Evolutionary conservation across 2,113 vertebrate species (phyloP).

Genomic region (Hucho hucho): DNA sequence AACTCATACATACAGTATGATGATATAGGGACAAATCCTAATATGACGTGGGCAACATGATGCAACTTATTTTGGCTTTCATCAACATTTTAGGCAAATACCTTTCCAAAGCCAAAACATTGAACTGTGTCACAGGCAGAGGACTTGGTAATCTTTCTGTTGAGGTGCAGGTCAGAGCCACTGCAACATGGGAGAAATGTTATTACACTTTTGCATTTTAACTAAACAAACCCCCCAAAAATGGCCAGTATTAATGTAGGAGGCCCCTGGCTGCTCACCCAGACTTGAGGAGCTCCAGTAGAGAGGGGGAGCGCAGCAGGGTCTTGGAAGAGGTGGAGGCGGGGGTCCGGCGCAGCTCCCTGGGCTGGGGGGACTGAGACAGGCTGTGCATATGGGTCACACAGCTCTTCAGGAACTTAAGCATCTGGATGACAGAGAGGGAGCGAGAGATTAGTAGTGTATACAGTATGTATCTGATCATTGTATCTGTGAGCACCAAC

Average conservation of each 20-base stretch:
- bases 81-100: conserved; percentile 42
- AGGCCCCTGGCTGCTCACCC: conserved; percentile 60
- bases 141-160: conserved; percentile 49
- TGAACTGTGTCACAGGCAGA: conserved; percentile 61
- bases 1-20: too few relatives aligned
- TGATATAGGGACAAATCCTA: too few relatives aligned
- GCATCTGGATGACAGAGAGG: conserved; percentile 66
- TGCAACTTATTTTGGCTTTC: too few relatives aligned
- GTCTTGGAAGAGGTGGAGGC: conserved; percentile 62
- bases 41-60: too few relatives aligned
- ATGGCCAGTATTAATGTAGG: not conserved
- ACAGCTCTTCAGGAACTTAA: conserved; percentile 81
- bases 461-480: too few relatives aligned
- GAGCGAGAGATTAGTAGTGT: not conserved
- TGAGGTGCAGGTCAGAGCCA: conserved; percentile 57
- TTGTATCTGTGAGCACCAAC: conserved; percentile 53
- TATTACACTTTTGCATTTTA: not conserved
- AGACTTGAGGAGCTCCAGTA: conserved; percentile 71
- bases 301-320: conserved; percentile 63
- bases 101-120: conserved; percentile 90
- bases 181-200: conserved; percentile 49
- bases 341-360: not conserved
- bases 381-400: conserved; percentile 75
- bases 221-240: not conserved
- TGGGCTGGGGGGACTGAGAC: conserved; percentile 21